A percentile compares a stretch with the other conserved stretches of the same genome.
Conservation (phyloP, 2,113 vertebrate species). For the Cyprinus carpio region DNA sequence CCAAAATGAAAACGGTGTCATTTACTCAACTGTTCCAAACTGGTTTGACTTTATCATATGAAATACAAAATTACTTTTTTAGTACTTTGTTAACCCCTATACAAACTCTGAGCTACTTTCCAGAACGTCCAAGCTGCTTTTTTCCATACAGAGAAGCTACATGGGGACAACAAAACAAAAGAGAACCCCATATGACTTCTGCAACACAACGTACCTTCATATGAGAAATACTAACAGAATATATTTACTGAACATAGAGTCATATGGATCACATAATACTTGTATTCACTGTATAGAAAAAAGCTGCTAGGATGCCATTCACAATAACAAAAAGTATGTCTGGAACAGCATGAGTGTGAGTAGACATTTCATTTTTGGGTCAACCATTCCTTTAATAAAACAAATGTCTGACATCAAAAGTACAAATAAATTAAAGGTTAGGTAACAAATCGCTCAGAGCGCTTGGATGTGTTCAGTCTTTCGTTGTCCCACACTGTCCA, state of each 20-base stretch:
- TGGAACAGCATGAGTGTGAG: not conserved
- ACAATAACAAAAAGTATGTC: not conserved
- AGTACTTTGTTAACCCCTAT: not conserved
- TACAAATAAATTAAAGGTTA: slow-evolving; percentile 37
- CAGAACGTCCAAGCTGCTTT: not conserved
- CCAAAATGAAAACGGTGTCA: not conserved
- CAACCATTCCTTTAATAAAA: slow-evolving; percentile 3
- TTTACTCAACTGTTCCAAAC: not conserved
- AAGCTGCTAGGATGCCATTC: not conserved
- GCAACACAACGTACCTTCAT: not conserved
- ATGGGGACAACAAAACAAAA: not conserved
- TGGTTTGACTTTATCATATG: not conserved
- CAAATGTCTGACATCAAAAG: slow-evolving; percentile 29
- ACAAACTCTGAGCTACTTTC: not conserved
- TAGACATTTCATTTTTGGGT: not conserved
- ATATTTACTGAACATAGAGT: no score
- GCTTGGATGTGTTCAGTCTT: not conserved
- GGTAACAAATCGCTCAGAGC: slow-evolving; percentile 6
- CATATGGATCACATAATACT: no score
- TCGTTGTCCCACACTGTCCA: slow-evolving; percentile 21
- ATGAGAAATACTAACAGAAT: no score
- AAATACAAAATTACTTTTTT: not conserved
- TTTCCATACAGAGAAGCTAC: slow-evolving; percentile 9
- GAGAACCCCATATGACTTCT: not conserved
- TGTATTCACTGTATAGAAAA: not conserved